Base-by-base conservation (phyloP, 2,113 vertebrate genomes). In the Tichodroma muraria region DNA sequence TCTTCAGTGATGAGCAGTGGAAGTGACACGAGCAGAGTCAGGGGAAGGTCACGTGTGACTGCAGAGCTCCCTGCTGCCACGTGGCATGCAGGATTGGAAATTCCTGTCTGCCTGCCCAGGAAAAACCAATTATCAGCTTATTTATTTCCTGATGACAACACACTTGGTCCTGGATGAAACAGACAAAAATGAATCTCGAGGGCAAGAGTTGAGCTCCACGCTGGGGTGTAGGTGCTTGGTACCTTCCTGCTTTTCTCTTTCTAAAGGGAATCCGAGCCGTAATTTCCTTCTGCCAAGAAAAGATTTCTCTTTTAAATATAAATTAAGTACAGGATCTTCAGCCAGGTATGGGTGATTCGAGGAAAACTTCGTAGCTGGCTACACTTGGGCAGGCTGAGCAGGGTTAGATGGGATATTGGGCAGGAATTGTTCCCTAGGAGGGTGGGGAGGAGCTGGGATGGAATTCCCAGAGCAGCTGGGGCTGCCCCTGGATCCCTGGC, bases 181-280 rank as follows among this genome's bases (percentile, higher is more conserved):
- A 68, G 21, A 24, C 4, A 20, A 37, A 25, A 37, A 10, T 0
- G 15, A n/a, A 21, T 33, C 37, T 13, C 38, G 53, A 14, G 11
- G 53, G 23, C 19, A 17, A 59, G 38, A 6, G 5, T 13, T 4
- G 35, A 52, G 44, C 37, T 56, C 52, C 38, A 11, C 5, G 6
- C 63, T 8, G 1, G 22, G 47, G 4, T 11, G 3, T 0, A 1
- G 33, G 22, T 2, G 5, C 27, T 40, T 4, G 25, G 18, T 6
- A 16, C 84, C 60, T 35, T 19, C 37, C 57, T 0, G 1, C 22
- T 72, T 45, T n/a, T 18, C 30, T 9, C 25, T 49, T 44, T 4
- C 20, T 1, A 3, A 8, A 59, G 8, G 4, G 30, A 50, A 38
- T 12, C 27, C 0, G 0, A 30, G 24, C 0, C 6, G 1, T 3